A percentile compares a stretch with the other conserved stretches of the same genome.
These are phyloP conservation scores for Ammospiza caudacuta DNA, from an alignment of 2,113 vertebrate species.

Conservation along the genomic window DNA sequence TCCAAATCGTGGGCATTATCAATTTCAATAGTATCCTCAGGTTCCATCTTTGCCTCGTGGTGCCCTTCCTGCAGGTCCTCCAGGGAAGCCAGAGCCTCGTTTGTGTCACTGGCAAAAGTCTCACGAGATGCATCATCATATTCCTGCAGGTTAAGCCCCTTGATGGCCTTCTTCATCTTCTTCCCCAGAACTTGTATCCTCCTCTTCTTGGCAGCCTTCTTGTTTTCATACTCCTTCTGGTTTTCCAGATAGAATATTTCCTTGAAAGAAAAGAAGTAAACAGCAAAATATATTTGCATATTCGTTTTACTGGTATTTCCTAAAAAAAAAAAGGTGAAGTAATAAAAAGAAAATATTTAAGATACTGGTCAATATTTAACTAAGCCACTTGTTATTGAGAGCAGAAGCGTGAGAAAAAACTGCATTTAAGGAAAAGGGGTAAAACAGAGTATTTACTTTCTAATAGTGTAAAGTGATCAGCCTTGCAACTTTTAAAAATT, in stretches of 20 bases:
- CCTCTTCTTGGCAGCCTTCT: slow-evolving; percentile 93
- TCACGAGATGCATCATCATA: slow-evolving; percentile 94
- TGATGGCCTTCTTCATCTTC: slow-evolving; percentile 96
- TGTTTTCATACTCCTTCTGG: slow-evolving; percentile 86
- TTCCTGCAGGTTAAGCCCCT: slow-evolving; percentile 91
- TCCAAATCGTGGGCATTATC: slow-evolving; percentile 89
- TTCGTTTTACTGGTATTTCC: neutral
- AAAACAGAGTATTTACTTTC: neutral
- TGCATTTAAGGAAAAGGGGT: neutral
- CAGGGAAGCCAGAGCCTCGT: slow-evolving; percentile 91
- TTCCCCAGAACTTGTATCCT: slow-evolving; percentile 87
- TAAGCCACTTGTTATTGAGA: neutral
- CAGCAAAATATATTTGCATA: neutral
- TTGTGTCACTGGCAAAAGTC: slow-evolving; percentile 96
- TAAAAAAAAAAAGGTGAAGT: neutral
- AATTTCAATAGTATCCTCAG: slow-evolving; percentile 86
- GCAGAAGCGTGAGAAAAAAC: neutral
- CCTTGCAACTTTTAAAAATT: neutral
- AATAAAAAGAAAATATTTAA: neutral
- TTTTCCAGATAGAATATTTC: slow-evolving; percentile 91
- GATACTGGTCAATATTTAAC: neutral
- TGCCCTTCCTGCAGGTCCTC: slow-evolving; percentile 87
- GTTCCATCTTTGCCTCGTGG: slow-evolving; percentile 80
- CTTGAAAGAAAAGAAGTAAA: slow-evolving; percentile 50
- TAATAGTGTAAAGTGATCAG: neutral